A percentile compares a stretch with the other conserved stretches of the same genome.
phyloP scores from a whole-genome alignment of 2,888 invertebrate genomes.

The Coremacera marginata region DNA sequence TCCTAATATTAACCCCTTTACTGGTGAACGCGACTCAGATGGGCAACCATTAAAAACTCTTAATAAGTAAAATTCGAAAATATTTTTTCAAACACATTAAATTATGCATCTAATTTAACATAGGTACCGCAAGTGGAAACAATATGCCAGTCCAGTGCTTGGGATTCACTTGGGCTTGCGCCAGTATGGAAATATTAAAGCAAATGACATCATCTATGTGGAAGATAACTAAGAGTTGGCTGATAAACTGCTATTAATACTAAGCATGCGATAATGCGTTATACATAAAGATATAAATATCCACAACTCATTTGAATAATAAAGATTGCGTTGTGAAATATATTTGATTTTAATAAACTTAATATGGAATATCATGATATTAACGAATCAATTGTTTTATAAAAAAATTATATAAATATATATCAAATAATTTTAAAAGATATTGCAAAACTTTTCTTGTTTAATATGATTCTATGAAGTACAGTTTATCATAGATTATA shows the following conservation, averaged over 20 bases:
- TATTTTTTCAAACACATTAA: background rate
- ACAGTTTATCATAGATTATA: background rate
- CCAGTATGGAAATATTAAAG: conserved; percentile 66
- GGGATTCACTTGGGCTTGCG: conserved; percentile 72
- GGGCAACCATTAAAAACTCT: conserved; percentile 77
- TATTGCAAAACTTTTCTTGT: conserved; percentile 8
- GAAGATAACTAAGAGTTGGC: conserved; percentile 53
- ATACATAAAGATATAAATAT: no score
- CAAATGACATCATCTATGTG: conserved; percentile 71
- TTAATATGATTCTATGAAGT: background rate
- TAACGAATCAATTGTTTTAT: background rate
- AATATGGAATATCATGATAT: conserved; percentile 20
- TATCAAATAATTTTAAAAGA: background rate
- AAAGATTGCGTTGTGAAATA: no score
- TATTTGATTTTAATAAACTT: conserved; percentile 8
- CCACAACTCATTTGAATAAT: no score
- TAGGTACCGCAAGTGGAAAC: conserved; percentile 57
- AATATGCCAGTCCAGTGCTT: conserved; percentile 68
- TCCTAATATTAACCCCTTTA: conserved; percentile 78
- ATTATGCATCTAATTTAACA: background rate
- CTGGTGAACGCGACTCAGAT: conserved; percentile 73
- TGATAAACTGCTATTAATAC: background rate
- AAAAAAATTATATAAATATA: background rate
- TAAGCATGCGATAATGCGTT: no score
- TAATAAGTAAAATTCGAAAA: conserved; percentile 70